Evolutionary conservation across 2,797 vertebrate species (phyloP).

Genomic region (Apogon talboti): DNA sequence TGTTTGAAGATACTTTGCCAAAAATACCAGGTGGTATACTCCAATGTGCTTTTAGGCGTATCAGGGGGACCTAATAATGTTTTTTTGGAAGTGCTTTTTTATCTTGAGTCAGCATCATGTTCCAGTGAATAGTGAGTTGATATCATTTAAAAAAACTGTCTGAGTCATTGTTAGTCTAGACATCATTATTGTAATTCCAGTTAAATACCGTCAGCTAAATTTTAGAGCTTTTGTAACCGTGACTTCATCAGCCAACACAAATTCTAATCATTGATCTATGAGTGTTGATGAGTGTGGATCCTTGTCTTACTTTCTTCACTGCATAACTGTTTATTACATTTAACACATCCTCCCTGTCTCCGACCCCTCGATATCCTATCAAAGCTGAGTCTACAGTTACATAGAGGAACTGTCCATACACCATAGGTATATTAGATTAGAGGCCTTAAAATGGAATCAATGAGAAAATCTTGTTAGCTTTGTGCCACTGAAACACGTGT

Average conservation of each 20-base stretch:
- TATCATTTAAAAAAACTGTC: background rate
- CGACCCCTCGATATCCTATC: conserved; percentile 35
- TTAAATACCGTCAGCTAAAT: background rate
- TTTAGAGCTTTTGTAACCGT: background rate
- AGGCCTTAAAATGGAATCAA: conserved; percentile 38
- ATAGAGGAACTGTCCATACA: conserved; percentile 30
- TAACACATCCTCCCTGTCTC: conserved; percentile 20
- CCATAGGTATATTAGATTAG: conserved; percentile 47
- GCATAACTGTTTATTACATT: conserved; percentile 42
- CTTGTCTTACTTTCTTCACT: conserved; percentile 7
- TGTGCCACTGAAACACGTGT: conserved; percentile 15
- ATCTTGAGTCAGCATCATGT: conserved; percentile 1
- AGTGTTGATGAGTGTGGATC: background rate
- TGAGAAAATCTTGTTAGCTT: conserved; percentile 44
- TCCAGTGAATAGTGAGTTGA: background rate
- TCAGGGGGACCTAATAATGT: too few relatives aligned
- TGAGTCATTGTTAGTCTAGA: conserved; percentile 3
- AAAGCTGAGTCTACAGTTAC: conserved; percentile 42
- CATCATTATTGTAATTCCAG: background rate
- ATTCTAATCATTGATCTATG: background rate
- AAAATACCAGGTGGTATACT: conserved; percentile 40
- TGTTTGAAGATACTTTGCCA: conserved; percentile 41
- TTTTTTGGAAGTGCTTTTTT: conserved; percentile 7
- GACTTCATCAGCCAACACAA: conserved; percentile 1
- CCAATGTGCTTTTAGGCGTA: too few relatives aligned